Evolutionary conservation across 2,888 invertebrate genomes (phyloP).

Genomic region (Nasonovia ribisnigri): DNA sequence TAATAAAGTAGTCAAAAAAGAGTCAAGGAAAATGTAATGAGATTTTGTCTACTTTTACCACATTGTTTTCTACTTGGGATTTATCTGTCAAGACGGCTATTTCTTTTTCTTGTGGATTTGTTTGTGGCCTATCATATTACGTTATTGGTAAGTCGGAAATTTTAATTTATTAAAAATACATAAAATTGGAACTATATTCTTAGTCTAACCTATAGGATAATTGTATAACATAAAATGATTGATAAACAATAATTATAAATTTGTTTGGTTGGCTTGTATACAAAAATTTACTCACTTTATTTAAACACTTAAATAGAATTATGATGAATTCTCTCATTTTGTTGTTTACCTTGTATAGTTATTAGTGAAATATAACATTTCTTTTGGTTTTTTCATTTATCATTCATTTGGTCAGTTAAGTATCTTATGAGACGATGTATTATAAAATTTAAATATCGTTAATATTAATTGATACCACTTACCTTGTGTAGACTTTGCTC

Average conservation of each 20-base stretch:
- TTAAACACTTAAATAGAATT: not conserved
- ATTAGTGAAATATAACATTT: not conserved
- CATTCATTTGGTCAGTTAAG: not conserved
- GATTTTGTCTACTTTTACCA: conserved; percentile 66
- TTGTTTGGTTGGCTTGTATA: not conserved
- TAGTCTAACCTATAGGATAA: too few species aligned
- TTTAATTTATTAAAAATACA: not conserved
- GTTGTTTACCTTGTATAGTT: not conserved
- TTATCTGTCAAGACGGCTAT: conserved; percentile 68
- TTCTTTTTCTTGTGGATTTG: conserved; percentile 69
- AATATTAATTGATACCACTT: not conserved
- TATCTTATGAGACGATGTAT: not conserved
- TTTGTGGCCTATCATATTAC: conserved; percentile 69
- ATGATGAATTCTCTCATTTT: not conserved
- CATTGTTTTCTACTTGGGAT: conserved; percentile 68
- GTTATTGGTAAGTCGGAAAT: conserved; percentile 67
- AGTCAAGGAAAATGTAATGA: conserved; percentile 48
- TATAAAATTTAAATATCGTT: not conserved
- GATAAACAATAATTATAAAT: not conserved
- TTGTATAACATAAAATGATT: not conserved
- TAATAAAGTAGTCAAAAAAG: conserved; percentile 27
- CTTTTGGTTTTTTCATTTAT: not conserved
- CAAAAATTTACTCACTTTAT: not conserved
- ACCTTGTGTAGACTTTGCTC: not conserved
- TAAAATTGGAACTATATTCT: too few species aligned